These are phyloP conservation scores for Arrhamphus sclerolepis DNA, from an alignment of 2,797 vertebrate species.

Conservation along the genomic window DNA sequence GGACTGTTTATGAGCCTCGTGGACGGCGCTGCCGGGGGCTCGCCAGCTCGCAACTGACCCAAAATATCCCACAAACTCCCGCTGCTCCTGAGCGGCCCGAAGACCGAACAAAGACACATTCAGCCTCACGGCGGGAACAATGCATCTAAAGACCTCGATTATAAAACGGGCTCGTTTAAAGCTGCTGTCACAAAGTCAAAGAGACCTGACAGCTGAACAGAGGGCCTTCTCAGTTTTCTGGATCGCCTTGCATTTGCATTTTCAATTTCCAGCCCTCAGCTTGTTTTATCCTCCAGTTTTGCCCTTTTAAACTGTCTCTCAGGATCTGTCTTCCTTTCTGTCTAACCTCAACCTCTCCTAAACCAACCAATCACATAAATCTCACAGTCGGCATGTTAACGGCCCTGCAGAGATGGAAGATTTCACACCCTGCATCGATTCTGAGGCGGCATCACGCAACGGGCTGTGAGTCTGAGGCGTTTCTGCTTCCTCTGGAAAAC, in stretches of 20 bases:
- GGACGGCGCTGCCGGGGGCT: constrained; percentile 23
- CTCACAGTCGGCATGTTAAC: constrained; percentile 19
- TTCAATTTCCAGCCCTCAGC: constrained; percentile 22
- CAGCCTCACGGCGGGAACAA: constrained; percentile 5
- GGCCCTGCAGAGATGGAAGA: background rate
- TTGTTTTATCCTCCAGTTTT: constrained; percentile 16
- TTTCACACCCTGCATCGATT: constrained; percentile 25
- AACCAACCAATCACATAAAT: constrained; percentile 37
- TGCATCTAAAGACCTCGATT: constrained; percentile 2
- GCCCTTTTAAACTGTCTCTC: constrained; percentile 16
- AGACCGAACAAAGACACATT: constrained; percentile 1
- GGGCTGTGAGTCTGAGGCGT: constrained; percentile 1
- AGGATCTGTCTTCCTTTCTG: constrained; percentile 16
- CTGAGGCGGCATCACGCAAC: constrained; percentile 10
- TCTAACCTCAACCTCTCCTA: constrained; percentile 32
- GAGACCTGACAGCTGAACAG: constrained; percentile 9
- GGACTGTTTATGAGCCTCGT: constrained; percentile 46
- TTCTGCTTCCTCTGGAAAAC: constrained; percentile 7
- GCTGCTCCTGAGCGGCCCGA: background rate
- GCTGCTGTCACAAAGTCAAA: constrained; percentile 19
- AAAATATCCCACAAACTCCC: background rate
- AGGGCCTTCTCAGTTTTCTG: background rate
- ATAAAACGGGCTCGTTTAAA: constrained; percentile 6
- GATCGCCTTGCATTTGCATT: constrained; percentile 25
- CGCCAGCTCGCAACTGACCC: background rate